phyloP scores from a whole-genome alignment of 2,113 vertebrate genomes.

The Hypanus sabinus region DNA sequence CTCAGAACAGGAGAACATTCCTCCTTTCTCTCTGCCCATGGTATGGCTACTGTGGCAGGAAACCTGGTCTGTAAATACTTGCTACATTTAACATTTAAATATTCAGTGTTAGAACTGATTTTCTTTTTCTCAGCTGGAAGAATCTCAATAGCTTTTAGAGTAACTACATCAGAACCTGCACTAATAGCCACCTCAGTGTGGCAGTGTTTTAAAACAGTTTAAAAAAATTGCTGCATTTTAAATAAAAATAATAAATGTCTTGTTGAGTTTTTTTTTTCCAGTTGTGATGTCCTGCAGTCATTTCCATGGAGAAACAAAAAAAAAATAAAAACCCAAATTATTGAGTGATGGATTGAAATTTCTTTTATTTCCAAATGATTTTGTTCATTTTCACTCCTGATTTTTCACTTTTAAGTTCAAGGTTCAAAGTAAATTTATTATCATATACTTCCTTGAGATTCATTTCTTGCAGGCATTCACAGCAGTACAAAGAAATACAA shows the following conservation, averaged over 20 bases:
- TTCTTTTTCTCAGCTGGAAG: constrained; percentile 3
- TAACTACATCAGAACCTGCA: constrained; percentile 9
- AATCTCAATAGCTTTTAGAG: constrained; percentile 25
- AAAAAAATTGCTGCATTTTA: not conserved
- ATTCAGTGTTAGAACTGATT: constrained; percentile 29
- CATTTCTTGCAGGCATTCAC: no score
- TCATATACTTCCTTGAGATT: no score
- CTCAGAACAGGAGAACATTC: not conserved
- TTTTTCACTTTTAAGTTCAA: no score
- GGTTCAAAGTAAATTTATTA: no score
- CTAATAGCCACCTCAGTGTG: not conserved
- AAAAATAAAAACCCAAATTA: constrained; percentile 32
- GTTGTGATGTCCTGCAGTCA: constrained; percentile 34
- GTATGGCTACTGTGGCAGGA: constrained; percentile 3
- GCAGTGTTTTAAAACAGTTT: not conserved
- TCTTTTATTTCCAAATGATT: not conserved
- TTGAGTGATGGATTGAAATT: not conserved
- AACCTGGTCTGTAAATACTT: constrained; percentile 21
- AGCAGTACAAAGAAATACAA: no score
- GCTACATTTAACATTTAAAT: constrained; percentile 21
- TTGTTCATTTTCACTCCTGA: not conserved
- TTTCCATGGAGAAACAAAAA: constrained; percentile 33
- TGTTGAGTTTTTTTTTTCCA: not conserved
- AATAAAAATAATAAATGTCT: constrained; percentile 28
- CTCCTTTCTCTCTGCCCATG: not conserved